These are phyloP conservation scores for Penaeus indicus DNA, from an alignment of 1,140 invertebrate species.

Conservation along the genomic window DNA sequence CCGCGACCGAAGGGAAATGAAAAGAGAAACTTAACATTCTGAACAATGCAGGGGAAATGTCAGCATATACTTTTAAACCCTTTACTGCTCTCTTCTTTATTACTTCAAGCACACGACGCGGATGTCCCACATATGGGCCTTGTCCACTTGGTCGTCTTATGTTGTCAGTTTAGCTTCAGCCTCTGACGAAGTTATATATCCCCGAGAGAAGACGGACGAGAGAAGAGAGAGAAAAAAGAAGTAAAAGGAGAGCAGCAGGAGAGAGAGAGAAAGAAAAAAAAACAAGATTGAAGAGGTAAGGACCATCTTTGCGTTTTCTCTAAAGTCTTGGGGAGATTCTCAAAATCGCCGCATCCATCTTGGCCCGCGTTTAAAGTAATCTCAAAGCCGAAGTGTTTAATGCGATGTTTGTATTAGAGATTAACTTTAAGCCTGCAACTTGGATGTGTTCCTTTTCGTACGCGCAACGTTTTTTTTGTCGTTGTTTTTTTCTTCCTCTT, in stretches of 20 bases:
- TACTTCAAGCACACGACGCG: slow-evolving; percentile 7
- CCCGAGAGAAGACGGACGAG: neutral
- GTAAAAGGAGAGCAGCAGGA: neutral
- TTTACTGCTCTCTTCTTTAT: slow-evolving; percentile 58
- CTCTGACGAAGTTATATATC: slow-evolving; percentile 13
- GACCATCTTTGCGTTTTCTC: too few species aligned
- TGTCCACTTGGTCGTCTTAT: neutral
- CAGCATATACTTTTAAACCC: slow-evolving; percentile 57
- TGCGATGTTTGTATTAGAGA: too few species aligned
- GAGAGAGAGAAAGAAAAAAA: too few species aligned
- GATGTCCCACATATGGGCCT: slow-evolving; percentile 6
- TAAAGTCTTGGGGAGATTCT: too few species aligned
- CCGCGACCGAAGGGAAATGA: neutral
- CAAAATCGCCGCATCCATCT: too few species aligned
- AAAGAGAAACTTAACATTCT: neutral
- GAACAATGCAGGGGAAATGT: slow-evolving; percentile 23
- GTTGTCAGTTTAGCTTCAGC: slow-evolving; percentile 43
- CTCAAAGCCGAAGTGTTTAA: too few species aligned
- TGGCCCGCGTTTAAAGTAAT: too few species aligned
- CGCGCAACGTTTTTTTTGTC: too few species aligned
- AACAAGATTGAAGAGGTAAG: too few species aligned
- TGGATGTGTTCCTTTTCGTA: too few species aligned
- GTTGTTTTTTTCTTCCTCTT: too few species aligned
- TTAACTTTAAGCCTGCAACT: too few species aligned
- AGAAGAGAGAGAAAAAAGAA: neutral